Conservation (phyloP, 2,113 vertebrate species). For the Festucalex cinctus region DNA sequence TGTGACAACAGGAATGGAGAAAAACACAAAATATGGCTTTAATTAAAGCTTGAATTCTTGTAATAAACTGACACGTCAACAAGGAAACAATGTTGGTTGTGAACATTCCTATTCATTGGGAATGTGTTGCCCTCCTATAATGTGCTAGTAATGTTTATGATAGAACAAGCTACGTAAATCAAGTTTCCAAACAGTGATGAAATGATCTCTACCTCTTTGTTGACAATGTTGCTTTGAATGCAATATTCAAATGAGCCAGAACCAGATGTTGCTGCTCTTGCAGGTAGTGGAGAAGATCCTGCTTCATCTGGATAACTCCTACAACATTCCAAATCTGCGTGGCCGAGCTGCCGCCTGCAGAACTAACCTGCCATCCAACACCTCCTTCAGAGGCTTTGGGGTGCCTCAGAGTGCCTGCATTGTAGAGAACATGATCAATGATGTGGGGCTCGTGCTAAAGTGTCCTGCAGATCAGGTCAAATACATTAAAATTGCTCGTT, state of each 20-base stretch:
- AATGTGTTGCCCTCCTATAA: background rate
- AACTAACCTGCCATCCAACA: slow-evolving; percentile 86
- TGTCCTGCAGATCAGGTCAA: slow-evolving; percentile 74
- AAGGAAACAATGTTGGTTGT: too few relatives aligned
- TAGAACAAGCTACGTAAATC: background rate
- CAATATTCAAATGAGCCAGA: background rate
- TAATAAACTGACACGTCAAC: too few relatives aligned
- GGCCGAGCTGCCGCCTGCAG: slow-evolving; percentile 70
- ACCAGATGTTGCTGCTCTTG: background rate
- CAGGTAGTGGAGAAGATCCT: slow-evolving; percentile 76
- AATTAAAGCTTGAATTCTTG: too few relatives aligned
- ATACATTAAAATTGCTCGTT: background rate
- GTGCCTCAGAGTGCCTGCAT: slow-evolving; percentile 75
- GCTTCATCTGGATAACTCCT: slow-evolving; percentile 77
- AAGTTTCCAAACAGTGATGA: background rate
- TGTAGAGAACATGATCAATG: slow-evolving; percentile 75
- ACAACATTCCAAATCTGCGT: slow-evolving; percentile 78
- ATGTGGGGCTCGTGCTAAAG: slow-evolving; percentile 72
- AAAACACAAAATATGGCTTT: too few relatives aligned
- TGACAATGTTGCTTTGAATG: background rate
- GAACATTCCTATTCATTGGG: background rate
- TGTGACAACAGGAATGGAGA: too few relatives aligned
- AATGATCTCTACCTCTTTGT: background rate
- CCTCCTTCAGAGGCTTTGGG: slow-evolving; percentile 80
- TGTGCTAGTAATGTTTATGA: background rate